Conservation (phyloP, 64 coral and sea anemone genomes). For the Stichodactyla helianthus region DNA sequence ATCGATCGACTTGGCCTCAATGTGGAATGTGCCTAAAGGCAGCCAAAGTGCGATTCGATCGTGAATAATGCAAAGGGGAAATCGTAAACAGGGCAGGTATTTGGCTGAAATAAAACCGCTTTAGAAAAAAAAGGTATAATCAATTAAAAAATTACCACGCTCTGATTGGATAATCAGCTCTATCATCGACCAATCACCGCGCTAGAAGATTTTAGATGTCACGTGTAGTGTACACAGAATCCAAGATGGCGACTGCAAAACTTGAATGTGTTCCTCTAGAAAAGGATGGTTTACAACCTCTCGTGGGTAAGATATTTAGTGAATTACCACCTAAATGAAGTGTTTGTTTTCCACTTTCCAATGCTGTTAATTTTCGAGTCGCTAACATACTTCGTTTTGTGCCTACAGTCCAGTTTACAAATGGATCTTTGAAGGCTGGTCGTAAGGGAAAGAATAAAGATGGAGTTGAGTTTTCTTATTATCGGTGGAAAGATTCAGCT, state of each 20-base stretch:
- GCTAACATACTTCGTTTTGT: background rate
- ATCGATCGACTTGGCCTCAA: background rate
- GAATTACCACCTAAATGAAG: background rate
- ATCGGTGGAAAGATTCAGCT: constrained; percentile 49
- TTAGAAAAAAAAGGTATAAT: background rate
- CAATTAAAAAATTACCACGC: background rate
- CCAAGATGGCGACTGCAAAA: constrained; percentile 62
- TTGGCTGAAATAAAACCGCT: background rate
- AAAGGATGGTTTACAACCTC: constrained; percentile 28
- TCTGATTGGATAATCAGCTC: constrained; percentile 39
- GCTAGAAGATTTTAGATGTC: constrained; percentile 2
- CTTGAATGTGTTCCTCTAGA: constrained; percentile 39
- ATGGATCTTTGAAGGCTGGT: constrained; percentile 40
- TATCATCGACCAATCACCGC: constrained; percentile 23
- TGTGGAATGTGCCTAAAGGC: constrained; percentile 1
- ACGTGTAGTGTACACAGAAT: constrained; percentile 2
- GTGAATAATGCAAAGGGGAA: constrained; percentile 10
- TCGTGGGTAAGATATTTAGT: constrained; percentile 29
- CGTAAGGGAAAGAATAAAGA: constrained; percentile 8
- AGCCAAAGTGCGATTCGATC: background rate
- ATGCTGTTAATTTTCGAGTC: background rate
- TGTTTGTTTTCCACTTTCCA: background rate
- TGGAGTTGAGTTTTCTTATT: constrained; percentile 52
- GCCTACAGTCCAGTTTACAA: constrained; percentile 61
- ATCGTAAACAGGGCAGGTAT: constrained; percentile 15